Conservation (phyloP, 2,888 invertebrate species). For the Heterodera filipjevi region DNA sequence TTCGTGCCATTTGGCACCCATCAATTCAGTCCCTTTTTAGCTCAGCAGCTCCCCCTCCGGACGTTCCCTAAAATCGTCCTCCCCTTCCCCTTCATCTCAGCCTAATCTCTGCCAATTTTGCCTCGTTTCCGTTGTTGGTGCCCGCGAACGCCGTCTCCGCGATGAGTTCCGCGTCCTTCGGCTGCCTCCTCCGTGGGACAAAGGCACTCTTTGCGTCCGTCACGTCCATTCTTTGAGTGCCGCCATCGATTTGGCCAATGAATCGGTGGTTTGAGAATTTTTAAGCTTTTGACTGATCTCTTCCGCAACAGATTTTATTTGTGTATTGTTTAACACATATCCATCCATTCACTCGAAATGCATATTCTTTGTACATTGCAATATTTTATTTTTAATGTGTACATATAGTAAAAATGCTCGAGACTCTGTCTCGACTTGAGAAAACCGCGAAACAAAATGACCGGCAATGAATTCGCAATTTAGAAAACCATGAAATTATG, state of each 20-base stretch:
- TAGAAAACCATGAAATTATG: no score
- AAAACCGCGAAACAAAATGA: no score
- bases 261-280: slow-evolving; percentile 66
- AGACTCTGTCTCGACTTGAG: no score
- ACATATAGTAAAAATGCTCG: no score
- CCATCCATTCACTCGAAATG: no score
- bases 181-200: slow-evolving; percentile 87
- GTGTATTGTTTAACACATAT: no score
- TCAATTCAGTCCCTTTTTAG: neutral
- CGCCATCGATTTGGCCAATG: slow-evolving; percentile 67
- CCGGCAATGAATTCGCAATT: no score
- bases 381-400: no score
- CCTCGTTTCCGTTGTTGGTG: slow-evolving; percentile 91
- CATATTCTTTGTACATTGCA: no score
- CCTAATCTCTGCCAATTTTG: slow-evolving; percentile 76
- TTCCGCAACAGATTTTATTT: no score
- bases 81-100: slow-evolving; percentile 70
- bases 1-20: neutral
- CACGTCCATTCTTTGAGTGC: slow-evolving; percentile 77
- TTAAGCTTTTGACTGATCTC: neutral
- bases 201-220: slow-evolving; percentile 87
- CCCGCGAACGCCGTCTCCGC: slow-evolving; percentile 86
- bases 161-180: slow-evolving; percentile 92
- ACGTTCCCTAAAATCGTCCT: neutral
- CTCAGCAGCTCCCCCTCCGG: neutral